A percentile compares a stretch with the other conserved stretches of the same genome.
Conservation (phyloP, 2,113 vertebrate species). For the Nannobrachium achirus region DNA sequence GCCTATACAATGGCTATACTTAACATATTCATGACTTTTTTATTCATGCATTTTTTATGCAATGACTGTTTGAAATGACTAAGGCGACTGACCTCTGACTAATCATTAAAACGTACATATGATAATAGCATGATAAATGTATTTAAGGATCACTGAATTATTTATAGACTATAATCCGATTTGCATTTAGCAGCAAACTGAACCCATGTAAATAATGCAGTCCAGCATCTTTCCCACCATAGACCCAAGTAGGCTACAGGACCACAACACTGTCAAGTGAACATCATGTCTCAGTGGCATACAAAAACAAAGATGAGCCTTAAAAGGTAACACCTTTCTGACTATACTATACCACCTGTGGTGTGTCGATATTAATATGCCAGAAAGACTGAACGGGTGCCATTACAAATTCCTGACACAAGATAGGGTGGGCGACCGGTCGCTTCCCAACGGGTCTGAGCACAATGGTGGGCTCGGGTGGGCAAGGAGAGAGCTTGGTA, state of each 20-base stretch:
- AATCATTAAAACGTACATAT: background rate
- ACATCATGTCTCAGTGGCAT: background rate
- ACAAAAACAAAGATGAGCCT: background rate
- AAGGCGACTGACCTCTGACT: background rate
- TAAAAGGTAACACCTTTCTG: background rate
- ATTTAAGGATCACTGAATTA: background rate
- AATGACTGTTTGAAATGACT: background rate
- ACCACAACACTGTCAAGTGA: too few relatives aligned
- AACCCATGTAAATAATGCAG: background rate
- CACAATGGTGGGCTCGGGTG: too few relatives aligned
- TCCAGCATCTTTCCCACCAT: background rate
- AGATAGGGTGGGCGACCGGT: too few relatives aligned
- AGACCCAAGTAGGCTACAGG: too few relatives aligned
- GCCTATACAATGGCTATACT: slow-evolving; percentile 20
- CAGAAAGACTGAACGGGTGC: slow-evolving; percentile 21
- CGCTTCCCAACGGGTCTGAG: too few relatives aligned
- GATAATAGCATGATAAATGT: background rate
- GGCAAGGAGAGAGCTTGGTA: too few relatives aligned
- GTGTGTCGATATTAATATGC: slow-evolving; percentile 13
- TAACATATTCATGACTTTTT: slow-evolving; percentile 28
- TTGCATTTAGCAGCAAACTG: background rate
- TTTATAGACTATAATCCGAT: background rate
- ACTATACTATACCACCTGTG: slow-evolving; percentile 11
- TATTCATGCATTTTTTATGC: too few relatives aligned
- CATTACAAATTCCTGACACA: slow-evolving; percentile 9